Evolutionary conservation across 2,888 invertebrate species (phyloP).

Genomic region (Trissolcus japonicus): DNA sequence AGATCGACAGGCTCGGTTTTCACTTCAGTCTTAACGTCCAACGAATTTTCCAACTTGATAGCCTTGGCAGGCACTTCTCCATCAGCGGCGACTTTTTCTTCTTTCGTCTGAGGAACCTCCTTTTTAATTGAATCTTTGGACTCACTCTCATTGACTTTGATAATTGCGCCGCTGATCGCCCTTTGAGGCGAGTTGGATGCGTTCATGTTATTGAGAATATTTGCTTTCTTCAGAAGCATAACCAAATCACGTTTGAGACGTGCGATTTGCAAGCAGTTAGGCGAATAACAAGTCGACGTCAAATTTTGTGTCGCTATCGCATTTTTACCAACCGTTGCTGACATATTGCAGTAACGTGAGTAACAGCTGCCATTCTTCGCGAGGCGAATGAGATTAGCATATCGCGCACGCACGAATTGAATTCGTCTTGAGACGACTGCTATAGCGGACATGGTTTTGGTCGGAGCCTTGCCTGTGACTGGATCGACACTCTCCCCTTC

Average conservation of each 20-base stretch:
- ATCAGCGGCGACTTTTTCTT: constrained; percentile 47
- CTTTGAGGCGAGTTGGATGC: background rate
- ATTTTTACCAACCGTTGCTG: constrained; percentile 78
- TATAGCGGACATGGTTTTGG: constrained; percentile 76
- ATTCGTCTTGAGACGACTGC: constrained; percentile 82
- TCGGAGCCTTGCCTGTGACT: constrained; percentile 64
- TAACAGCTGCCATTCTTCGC: constrained; percentile 87
- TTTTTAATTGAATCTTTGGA: constrained; percentile 79
- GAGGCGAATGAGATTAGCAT: constrained; percentile 82
- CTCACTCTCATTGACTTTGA: constrained; percentile 65
- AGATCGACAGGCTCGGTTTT: constrained; percentile 76
- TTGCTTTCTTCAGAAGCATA: constrained; percentile 81
- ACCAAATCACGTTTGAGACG: constrained; percentile 84
- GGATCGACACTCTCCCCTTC: constrained; percentile 55
- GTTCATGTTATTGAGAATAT: constrained; percentile 74
- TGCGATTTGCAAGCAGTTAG: constrained; percentile 86
- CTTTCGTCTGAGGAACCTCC: constrained; percentile 76
- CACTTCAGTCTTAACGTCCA: constrained; percentile 78
- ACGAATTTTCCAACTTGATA: constrained; percentile 66
- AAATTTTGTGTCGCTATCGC: constrained; percentile 77
- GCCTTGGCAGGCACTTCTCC: constrained; percentile 61
- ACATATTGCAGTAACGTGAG: constrained; percentile 81
- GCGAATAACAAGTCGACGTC: constrained; percentile 85
- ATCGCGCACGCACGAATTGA: constrained; percentile 83
- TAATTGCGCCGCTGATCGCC: constrained; percentile 36